Base-by-base conservation (phyloP, 2,797 vertebrate species). In the Pelodytes ibericus region DNA sequence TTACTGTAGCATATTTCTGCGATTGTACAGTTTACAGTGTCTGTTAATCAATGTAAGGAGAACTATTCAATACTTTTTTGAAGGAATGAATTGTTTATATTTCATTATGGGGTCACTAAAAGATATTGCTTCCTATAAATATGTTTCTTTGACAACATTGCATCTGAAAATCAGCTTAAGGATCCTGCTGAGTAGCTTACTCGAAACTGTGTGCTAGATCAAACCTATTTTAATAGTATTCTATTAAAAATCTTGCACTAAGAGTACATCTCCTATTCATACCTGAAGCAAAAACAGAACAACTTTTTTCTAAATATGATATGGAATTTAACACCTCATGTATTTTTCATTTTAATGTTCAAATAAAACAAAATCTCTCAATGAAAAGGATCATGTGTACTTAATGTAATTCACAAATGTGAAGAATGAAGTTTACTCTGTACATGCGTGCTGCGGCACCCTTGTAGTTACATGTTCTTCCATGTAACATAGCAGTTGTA, bases 401-500 rank as follows among this genome's bases (percentile, higher is more conserved):
- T 88, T 90, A n/a, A 89, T 89, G 89, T 90, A 88, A 86, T 85
- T 90, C 88, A 90, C 88, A 82, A 89, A 80, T 90, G 88, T 91
- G 87, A 88, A 89, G 82, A 87, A 85, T 88, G 87, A 86, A 88
- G 82, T 84, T 89, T 89, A 85, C 86, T 88, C 68, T 85, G 84
- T 90, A 88, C 88, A 80, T 88, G 87, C 86, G 86, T 85, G 90
- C 90, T 87, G 80, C 84, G 86, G 83, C 79, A 86, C 83, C 84
- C 89, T 87, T 86, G 82, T 88, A 85, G 87, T 89, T 90, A 89
- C 89, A 87, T 90, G 88, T 85, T 91, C 89, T 91, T 91, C 91
- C 91, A 88, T 92, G 91, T 93, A 91, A 92, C 90, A 90, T 91
- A 88, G 84, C 87, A 88, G 89, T 92, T 89, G 84, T 88, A 83